A percentile compares a stretch with the other conserved stretches of the same genome.
Evolutionary conservation across 2,888 invertebrate species (phyloP).

Genomic region (Deladenus siricidicola): DNA sequence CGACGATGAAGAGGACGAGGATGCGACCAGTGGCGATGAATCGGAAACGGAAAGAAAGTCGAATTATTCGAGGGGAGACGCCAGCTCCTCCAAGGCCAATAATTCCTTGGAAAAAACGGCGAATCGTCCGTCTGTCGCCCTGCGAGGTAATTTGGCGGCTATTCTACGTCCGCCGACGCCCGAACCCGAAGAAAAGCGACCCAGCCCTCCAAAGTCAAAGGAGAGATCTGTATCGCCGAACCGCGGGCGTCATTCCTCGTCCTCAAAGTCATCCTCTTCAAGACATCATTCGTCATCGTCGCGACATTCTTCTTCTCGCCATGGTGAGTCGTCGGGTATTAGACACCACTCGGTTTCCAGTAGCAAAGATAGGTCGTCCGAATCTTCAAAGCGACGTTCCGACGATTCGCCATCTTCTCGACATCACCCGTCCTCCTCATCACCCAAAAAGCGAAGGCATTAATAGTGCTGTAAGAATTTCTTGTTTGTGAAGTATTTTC

Average conservation of each 20-base stretch:
- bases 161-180: background rate
- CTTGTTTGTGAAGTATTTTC: background rate
- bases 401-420: background rate
- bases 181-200: too few relatives aligned
- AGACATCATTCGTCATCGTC: background rate
- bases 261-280: background rate
- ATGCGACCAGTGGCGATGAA: background rate
- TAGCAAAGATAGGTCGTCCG: background rate
- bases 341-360: too few relatives aligned
- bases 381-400: background rate
- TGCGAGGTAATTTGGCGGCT: background rate
- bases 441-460: background rate
- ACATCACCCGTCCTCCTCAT: background rate
- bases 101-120: too few relatives aligned
- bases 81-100: too few relatives aligned
- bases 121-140: too few relatives aligned
- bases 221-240: too few relatives aligned
- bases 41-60: too few relatives aligned
- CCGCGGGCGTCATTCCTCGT: background rate
- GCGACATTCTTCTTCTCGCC: too few relatives aligned
- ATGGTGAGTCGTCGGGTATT: too few relatives aligned
- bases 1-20: background rate
- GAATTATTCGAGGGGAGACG: too few relatives aligned
- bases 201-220: too few relatives aligned
- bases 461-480: background rate